These are phyloP conservation scores for Mellivora capensis DNA, from an alignment of 2,113 vertebrate genomes.

Conservation along the genomic window DNA sequence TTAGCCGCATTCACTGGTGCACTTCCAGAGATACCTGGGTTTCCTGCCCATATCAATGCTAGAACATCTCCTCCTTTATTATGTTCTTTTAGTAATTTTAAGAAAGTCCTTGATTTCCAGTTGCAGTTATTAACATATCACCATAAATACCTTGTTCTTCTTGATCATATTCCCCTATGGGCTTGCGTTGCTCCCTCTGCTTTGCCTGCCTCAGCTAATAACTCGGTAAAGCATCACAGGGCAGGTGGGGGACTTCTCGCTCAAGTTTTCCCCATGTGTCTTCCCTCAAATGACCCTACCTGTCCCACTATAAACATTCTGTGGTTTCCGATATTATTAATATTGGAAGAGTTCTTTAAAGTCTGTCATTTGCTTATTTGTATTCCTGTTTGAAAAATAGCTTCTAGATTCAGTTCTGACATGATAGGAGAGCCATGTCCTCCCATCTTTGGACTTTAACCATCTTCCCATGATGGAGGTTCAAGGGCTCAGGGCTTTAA, in stretches of 20 bases:
- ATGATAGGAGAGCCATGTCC: rapidly evolving
- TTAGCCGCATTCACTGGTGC: neutral
- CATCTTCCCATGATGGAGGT: neutral
- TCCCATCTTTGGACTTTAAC: neutral
- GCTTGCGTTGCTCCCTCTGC: neutral
- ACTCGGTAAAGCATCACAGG: rapidly evolving
- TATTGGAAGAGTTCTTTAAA: neutral
- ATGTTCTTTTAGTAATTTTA: neutral
- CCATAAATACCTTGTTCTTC: neutral
- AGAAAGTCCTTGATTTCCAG: neutral
- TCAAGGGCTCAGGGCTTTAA: neutral
- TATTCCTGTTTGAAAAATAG: neutral
- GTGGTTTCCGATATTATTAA: neutral
- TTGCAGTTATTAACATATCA: neutral
- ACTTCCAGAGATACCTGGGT: neutral
- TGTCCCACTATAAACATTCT: neutral
- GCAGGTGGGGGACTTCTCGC: neutral
- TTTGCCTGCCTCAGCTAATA: neutral
- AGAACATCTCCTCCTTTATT: neutral
- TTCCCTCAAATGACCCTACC: neutral
- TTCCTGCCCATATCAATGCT: too few relatives aligned
- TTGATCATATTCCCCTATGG: neutral
- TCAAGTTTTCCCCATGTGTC: too few relatives aligned
- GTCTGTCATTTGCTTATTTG: neutral
- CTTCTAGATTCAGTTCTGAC: neutral